Base-by-base conservation (phyloP, 2,113 vertebrate genomes). In the Pteronura brasiliensis region DNA sequence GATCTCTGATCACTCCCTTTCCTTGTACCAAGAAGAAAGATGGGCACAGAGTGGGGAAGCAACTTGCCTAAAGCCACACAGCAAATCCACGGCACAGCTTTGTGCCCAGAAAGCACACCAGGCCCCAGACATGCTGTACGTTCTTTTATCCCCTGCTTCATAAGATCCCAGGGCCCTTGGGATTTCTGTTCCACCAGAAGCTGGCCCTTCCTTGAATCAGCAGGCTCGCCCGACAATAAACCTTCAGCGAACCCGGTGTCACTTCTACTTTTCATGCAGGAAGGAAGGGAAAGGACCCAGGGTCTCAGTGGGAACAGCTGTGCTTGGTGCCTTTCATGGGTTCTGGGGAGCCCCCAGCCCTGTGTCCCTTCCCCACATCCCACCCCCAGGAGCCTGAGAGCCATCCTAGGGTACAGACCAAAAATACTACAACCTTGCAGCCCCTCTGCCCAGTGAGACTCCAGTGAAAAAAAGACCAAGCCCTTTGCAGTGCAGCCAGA, bases 241-340 rank as follows among this genome's bases (percentile, higher is more conserved):
- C 23, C 17, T 25, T 3, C 55, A 7, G 15, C 47, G 1, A 0
- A 12, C 1, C 5, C 1, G 80, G 17, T 9, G 1, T 6, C 8
- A 0, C 23, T 9, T 83, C 34, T 36, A 4, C 57, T 61, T 61
- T 36, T 47, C 5, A 27, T 0, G 18, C 42, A 71, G 6, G 4
- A 29, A 52, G 9, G 61, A 88, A 29, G 47, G 6, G 4, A 12
- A 87, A 34, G 79, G 79, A 13, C 20, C 36, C 47, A 18, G 63
- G 61, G 11, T 49, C 63, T 85, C 34, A 0, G 47, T 3, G 55
- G 63, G 17, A 17, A 63, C 71, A 11, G 44, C n/a, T 52, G 14
- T 44, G 14, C 89, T 3, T 10, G 9, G 39, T 7, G 1, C 11
- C 31, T 59, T 57, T n/a, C 36, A 0, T 18, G 29, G 72, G 42